phyloP scores from a whole-genome alignment of 2,797 vertebrate genomes.

The Mus spretus region DNA sequence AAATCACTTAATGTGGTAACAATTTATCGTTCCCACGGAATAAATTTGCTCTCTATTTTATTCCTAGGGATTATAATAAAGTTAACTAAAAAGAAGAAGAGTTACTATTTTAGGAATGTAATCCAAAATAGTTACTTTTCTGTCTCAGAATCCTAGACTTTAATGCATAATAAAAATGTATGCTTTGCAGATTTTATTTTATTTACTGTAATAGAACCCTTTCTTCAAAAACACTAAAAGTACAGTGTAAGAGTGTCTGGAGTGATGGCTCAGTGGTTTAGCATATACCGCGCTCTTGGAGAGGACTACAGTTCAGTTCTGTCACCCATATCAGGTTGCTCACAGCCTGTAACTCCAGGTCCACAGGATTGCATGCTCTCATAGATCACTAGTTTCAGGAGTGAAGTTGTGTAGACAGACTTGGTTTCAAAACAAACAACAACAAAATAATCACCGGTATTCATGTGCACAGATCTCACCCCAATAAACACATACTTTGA shows the following conservation, averaged over 20 bases:
- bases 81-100: conserved; percentile 52
- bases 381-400: neutral
- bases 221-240: conserved; percentile 30
- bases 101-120: conserved; percentile 56
- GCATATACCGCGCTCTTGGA: neutral
- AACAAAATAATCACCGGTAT: neutral
- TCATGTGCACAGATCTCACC: neutral
- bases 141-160: conserved; percentile 39
- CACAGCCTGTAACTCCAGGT: neutral
- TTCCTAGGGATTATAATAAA: neutral
- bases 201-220: conserved; percentile 39
- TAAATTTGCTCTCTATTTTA: conserved; percentile 61
- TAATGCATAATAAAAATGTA: conserved; percentile 53
- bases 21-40: conserved; percentile 53
- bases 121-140: conserved; percentile 60
- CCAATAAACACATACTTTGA: neutral
- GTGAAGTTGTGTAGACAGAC: neutral
- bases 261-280: neutral
- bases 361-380: neutral
- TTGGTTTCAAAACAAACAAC: neutral
- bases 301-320: neutral
- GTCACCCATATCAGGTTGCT: neutral
- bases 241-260: neutral
- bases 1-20: conserved; percentile 54
- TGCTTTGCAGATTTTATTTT: conserved; percentile 34